Base-by-base conservation (phyloP, 2,797 vertebrate genomes). In the Rhadinocentrus ornatus region DNA sequence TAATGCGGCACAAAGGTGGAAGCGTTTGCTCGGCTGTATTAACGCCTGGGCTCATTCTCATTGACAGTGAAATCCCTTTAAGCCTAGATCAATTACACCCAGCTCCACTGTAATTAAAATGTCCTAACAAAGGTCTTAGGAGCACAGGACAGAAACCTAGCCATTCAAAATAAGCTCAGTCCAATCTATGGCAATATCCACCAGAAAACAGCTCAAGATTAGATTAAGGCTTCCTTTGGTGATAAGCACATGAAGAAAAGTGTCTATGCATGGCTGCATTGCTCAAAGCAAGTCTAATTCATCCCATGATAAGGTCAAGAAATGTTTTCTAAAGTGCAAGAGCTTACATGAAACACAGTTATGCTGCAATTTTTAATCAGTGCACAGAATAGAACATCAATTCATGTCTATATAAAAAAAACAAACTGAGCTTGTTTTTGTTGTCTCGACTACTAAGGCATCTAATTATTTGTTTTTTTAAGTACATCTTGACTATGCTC, bases 21-120 rank as follows among this genome's bases (percentile, higher is more conserved):
- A 83, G 89, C 87, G 0, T 90, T 89, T 76, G 83, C 80, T 83
- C 34, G 83, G 86, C 88, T 86, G 90, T 87, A 91, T 93, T 92
- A 93, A 90, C 91, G 78, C 85, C 90, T 76, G 65, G 92, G 79
- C 88, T 88, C 83, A 83, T 86, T 88, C 88, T 90, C 89, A 90
- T 87, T 91, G 93, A 91, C 89, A 89, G 89, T 89, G 85, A 92
- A 92, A 92, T 93, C 92, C 92, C 89, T 90, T 85, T 92, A 91
- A 94, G 91, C 93, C 88, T 62, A 87, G 91, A 94, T 93, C 92
- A 93, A 94, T 93, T 94, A 92, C 92, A 91, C 71, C 84, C 87
- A 77, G 91, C 91, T 92, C 88, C 85, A 91, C 88, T 91, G 92
- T 93, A 93, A 95, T 94, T 94, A 93, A 93, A 94, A 94, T 82